A percentile compares a stretch with the other conserved stretches of the same genome.
phyloP scores from a whole-genome alignment of 1,140 invertebrate genomes.

The Sarcophaga bullata region DNA sequence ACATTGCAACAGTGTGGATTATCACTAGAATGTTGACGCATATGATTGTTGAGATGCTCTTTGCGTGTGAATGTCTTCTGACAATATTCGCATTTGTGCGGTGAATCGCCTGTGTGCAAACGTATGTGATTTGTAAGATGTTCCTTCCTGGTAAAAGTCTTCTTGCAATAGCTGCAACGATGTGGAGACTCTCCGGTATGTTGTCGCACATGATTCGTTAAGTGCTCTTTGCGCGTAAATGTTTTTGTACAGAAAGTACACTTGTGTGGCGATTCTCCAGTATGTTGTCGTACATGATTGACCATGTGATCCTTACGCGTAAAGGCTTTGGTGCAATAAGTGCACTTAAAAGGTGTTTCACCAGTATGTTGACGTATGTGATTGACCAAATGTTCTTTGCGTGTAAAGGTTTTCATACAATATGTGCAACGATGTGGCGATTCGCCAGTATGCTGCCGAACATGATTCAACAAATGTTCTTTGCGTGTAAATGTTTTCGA shows the following conservation, averaged over 20 bases:
- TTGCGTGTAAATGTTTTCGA: slow-evolving; percentile 86
- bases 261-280: slow-evolving; percentile 82
- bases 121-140: slow-evolving; percentile 90
- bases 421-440: slow-evolving; percentile 73
- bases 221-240: slow-evolving; percentile 80
- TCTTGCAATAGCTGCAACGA: slow-evolving; percentile 79
- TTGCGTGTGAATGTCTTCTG: slow-evolving; percentile 87
- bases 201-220: slow-evolving; percentile 75
- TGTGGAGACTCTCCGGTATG: slow-evolving; percentile 85
- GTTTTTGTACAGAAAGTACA: slow-evolving; percentile 84
- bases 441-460: slow-evolving; percentile 78
- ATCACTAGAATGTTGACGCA: slow-evolving; percentile 79
- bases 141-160: slow-evolving; percentile 85
- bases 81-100: slow-evolving; percentile 84
- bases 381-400: slow-evolving; percentile 83
- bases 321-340: slow-evolving; percentile 87
- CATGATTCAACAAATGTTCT: slow-evolving; percentile 84
- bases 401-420: slow-evolving; percentile 78
- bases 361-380: slow-evolving; percentile 84
- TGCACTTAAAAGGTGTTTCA: slow-evolving; percentile 87
- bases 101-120: slow-evolving; percentile 78
- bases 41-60: slow-evolving; percentile 81
- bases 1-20: slow-evolving; percentile 84
- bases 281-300: slow-evolving; percentile 86
- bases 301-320: slow-evolving; percentile 81